Evolutionary conservation across 2,113 vertebrate genomes (phyloP), one percentile per base, ranked within the genome.

Genomic region (Hippocampus mohnikei): DNA sequence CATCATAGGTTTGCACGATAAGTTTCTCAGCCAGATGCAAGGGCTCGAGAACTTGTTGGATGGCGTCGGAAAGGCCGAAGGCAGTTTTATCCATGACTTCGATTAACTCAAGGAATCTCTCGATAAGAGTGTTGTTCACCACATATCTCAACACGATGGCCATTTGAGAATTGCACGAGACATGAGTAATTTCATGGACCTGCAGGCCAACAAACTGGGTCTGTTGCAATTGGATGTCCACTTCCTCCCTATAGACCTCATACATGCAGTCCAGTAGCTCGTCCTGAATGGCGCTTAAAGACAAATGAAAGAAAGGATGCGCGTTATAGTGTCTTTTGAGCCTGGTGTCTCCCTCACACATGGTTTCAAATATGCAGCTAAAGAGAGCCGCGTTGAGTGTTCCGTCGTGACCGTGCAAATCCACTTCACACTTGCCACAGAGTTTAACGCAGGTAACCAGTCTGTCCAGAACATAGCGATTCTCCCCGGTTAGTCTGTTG

Each of bases 331-430:
- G 41, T 13, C 66, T 59, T 52, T 20, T 2, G 29, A 70, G 61
- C 6, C 48, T 18, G 8, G 67, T 59, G 44, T 75, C 23, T 20
- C 42, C 42, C 44, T 76, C 37, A 23, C 53, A 55, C 69, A 76
- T 46, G 9, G 46, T 71, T 12, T 66, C 41, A 65, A 65, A 75
- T 63, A 70, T 65, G 3, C 44, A 59, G 7, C 0, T 11, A 15
- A 71, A 76, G 42, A 75, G 48, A 20, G 8, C 15, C 0, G 68
- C 18, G 7, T 70, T 29, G 1, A 50, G 42, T 10, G 63, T 44
- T 3, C 46, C 41, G 15, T 44, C 23, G 15, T 59, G 8, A 37
- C 55, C 29, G 8, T 6, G 11, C 40, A 27, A 20, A 10, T n/a
- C 42, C 40, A 40, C 50, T 25, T 75, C 29, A 33, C 41, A 58